These are phyloP conservation scores for Ectemnius cavifrons DNA, from an alignment of 2,888 invertebrate species.

Conservation along the genomic window DNA sequence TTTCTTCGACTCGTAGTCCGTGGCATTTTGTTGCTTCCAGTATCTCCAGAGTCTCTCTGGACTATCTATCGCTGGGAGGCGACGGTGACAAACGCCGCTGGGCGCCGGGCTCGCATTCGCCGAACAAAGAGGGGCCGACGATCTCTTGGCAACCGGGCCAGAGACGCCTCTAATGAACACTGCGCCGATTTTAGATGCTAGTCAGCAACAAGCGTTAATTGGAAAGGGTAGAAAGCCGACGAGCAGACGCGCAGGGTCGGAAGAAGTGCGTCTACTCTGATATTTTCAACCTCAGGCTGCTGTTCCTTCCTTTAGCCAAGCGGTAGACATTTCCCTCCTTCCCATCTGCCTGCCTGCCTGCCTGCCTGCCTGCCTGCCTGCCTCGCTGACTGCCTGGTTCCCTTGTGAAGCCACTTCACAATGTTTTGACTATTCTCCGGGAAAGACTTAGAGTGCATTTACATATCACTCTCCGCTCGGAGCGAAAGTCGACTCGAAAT, in stretches of 20 bases:
- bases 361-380: not conserved
- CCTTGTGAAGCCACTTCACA: not conserved
- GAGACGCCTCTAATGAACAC: constrained; percentile 55
- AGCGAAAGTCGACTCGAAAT: not conserved
- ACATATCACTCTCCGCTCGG: not conserved
- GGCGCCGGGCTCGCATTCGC: not conserved
- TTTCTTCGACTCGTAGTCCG: not conserved
- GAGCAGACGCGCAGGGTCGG: not conserved
- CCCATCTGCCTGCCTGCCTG: not conserved
- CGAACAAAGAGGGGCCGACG: constrained; percentile 52
- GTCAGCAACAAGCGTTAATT: constrained; percentile 46
- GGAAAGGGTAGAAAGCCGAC: constrained; percentile 4
- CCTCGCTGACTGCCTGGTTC: not conserved
- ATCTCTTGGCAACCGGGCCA: constrained; percentile 56
- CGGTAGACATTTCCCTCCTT: not conserved
- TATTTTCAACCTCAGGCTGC: constrained; percentile 1
- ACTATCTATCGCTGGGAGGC: not conserved
- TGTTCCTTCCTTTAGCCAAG: not conserved
- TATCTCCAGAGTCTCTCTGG: not conserved
- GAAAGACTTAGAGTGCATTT: not conserved
- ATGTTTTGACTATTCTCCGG: constrained; percentile 4
- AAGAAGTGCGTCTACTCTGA: not conserved
- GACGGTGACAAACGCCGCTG: constrained; percentile 46
- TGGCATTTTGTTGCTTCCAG: not conserved
- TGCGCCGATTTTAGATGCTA: constrained; percentile 57